Base-by-base conservation (phyloP, 1,140 invertebrate genomes). In the Trypoxylus dichotomus region DNA sequence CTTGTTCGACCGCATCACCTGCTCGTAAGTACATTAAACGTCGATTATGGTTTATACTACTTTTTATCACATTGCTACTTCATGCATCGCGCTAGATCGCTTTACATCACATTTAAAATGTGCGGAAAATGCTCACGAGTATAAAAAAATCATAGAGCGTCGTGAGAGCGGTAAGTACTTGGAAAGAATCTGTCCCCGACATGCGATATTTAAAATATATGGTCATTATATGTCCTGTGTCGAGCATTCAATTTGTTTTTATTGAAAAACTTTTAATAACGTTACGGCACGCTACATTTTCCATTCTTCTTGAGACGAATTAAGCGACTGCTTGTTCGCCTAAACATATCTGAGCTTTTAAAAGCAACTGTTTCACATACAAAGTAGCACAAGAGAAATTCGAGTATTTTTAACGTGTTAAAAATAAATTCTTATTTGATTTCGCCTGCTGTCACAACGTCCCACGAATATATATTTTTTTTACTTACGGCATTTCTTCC, bases 141-240 rank as follows among this genome's bases (percentile, higher is more conserved):
- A 63, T 63, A 63, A 63, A 6, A 37, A 63, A 63, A 24, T 63
- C n/a, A 3, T 5, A 19, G 60, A 11, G 13, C 19, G 24, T 63
- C 60, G 0, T 58, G 19, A 7, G 54, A n/a, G 19, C 54, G n/a
- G n/a, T 63, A 13, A 63, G 25, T 63, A 63, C 60, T 24, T 24
- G 19, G 60, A 13, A 63, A 63, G 60, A 19, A 63, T 63, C 10
- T 63, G 21, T 24, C 21, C 60, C n/a, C 19, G 60, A 63, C 19
- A 63, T 63, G 60, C 60, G 25, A 63, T 63, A 63, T 63, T 24
- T 63, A 63, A 63, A 63, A 24, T 63, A 63, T 63, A 63, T 63
- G 60, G 3, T 19, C 60, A 8, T 63, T 63, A 63, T 13, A 63
- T 21, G 21, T 6, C 19, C 60, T 19, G 13, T 21, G 3, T 3